Evolutionary conservation across 2,888 invertebrate species (phyloP).

Genomic region (Tuberolachnus salignus): DNA sequence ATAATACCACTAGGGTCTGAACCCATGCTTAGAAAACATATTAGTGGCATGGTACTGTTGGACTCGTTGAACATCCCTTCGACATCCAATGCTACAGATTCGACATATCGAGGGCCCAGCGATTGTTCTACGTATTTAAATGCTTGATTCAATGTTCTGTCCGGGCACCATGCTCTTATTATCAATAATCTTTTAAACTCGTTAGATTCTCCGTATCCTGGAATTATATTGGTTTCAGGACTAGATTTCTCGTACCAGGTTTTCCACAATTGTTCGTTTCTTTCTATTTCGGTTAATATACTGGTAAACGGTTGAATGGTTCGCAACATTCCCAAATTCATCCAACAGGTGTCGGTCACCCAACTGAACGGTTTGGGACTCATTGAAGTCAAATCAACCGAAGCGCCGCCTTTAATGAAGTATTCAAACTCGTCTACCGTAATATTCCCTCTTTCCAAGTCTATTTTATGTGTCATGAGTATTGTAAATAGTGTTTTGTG

Average conservation of each 20-base stretch:
- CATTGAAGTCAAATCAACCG: constrained; percentile 89
- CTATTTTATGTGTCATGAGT: constrained; percentile 94
- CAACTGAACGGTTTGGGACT: constrained; percentile 90
- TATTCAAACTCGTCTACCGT: constrained; percentile 91
- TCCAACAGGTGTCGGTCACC: constrained; percentile 95
- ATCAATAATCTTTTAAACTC: constrained; percentile 84
- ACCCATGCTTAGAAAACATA: constrained; percentile 92
- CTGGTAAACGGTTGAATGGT: neutral
- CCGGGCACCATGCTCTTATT: constrained; percentile 93
- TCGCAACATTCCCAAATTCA: constrained; percentile 91
- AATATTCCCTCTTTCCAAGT: constrained; percentile 80
- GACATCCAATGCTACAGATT: constrained; percentile 88
- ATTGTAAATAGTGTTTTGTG: constrained; percentile 92
- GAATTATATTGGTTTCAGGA: constrained; percentile 89
- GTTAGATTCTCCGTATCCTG: constrained; percentile 83
- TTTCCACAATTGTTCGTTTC: constrained; percentile 87
- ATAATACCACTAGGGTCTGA: constrained; percentile 96
- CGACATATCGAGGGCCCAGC: constrained; percentile 84
- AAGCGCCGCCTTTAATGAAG: constrained; percentile 94
- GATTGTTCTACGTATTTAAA: constrained; percentile 89
- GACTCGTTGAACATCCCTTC: constrained; percentile 90
- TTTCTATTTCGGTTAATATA: constrained; percentile 68
- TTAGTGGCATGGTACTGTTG: constrained; percentile 83
- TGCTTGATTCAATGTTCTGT: constrained; percentile 91
- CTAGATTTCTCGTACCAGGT: constrained; percentile 90